Base-by-base conservation (phyloP, 2,797 vertebrate species). In the Schizopygopsis malacanthus region DNA sequence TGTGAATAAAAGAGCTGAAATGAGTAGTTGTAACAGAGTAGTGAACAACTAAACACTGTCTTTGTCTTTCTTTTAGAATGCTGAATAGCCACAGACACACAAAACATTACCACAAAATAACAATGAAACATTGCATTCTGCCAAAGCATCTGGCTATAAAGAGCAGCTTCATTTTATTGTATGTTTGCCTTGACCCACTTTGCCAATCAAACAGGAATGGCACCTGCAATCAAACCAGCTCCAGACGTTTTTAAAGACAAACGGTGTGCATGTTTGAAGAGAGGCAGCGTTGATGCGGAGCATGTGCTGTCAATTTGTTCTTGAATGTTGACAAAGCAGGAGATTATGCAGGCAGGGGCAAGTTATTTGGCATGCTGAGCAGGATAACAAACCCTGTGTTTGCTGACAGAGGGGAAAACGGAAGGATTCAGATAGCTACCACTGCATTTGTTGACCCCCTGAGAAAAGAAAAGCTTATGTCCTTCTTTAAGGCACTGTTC, bases 261-360 rank as follows among this genome's bases (percentile, higher is more conserved):
- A 61, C 59, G 15, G 25, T 59, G 76, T 43, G 63, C 33, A 63
- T 78, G 39, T 56, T 50, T 81, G 28, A 77, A 20, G 77, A 77
- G 56, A 52, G 61, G 67, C 82, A 54, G 80, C 82, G 43, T 77
- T 77, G 59, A 84, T 73, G 73, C 75, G 4, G 71, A 82, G 83
- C 83, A 87, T 88, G 72, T 87, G 87, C 73, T 81, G 87, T 89
- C 87, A 91, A 91, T 91, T 92, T 91, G 88, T 91, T 90, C 90
- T 73, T 86, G 80, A 83, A 78, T 91, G 90, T 90, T 92, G 89
- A 92, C 89, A 91, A 91, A 92, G 87, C 79, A 59, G 77, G 88
- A 91, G 90, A 91, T 92, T 92, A 91, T 90, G 84, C 92, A 92
- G 90, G 92, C 89, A 88, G 90, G 72, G 92, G 85, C 92, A 92